These are phyloP conservation scores for Gopherus evgoodei DNA, from an alignment of 2,113 vertebrate genomes.

Conservation along the genomic window DNA sequence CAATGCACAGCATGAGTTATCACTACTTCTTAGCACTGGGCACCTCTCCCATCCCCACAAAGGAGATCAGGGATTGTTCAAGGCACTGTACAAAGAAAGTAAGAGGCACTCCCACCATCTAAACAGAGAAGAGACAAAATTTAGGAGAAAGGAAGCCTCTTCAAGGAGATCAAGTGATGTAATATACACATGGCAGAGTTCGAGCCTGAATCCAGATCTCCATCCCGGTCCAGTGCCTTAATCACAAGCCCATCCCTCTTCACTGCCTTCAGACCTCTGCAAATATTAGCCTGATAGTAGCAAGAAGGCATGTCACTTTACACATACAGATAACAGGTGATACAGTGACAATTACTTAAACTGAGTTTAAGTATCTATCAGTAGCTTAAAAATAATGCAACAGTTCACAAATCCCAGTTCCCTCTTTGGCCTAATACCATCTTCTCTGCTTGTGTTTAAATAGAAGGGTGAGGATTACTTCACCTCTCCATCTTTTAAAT, in stretches of 20 bases:
- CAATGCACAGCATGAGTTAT: background rate
- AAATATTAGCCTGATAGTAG: background rate
- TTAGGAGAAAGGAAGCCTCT: background rate
- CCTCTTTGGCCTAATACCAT: background rate
- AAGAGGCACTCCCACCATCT: background rate
- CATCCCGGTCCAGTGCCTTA: background rate
- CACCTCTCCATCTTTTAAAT: constrained; percentile 90
- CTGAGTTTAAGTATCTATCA: background rate
- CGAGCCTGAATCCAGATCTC: background rate
- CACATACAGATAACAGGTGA: background rate
- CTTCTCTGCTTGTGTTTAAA: background rate
- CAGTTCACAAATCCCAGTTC: background rate
- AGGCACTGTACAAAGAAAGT: background rate
- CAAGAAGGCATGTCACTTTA: background rate
- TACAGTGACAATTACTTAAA: background rate
- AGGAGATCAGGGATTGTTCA: background rate
- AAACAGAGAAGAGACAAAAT: background rate
- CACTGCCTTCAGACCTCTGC: background rate
- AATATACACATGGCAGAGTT: background rate
- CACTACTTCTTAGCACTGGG: background rate
- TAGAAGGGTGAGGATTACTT: background rate
- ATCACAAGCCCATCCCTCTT: background rate
- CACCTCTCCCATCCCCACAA: background rate
- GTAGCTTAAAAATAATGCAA: background rate
- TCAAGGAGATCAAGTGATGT: background rate